These are phyloP conservation scores for Opisthocomus hoazin DNA, from an alignment of 2,113 vertebrate genomes.

Conservation along the genomic window DNA sequence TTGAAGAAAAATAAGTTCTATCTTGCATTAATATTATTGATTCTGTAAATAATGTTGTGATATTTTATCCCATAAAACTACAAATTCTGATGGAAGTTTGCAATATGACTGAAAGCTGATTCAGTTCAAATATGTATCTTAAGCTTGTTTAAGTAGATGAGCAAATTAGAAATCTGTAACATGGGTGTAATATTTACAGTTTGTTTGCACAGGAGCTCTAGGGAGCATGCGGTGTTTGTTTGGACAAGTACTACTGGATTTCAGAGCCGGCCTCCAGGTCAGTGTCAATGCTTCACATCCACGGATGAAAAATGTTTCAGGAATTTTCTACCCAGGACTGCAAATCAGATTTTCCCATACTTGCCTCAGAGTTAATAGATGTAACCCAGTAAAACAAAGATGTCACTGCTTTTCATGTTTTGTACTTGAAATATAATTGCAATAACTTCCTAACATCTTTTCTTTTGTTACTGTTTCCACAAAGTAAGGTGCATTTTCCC, in stretches of 20 bases:
- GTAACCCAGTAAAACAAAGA: background rate
- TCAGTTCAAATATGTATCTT: background rate
- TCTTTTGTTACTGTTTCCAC: background rate
- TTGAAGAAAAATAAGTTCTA: background rate
- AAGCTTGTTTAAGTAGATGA: background rate
- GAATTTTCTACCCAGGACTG: background rate
- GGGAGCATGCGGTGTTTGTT: conserved; percentile 35
- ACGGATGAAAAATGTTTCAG: background rate
- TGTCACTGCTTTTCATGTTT: background rate
- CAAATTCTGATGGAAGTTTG: background rate
- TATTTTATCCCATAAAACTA: background rate
- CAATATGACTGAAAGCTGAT: background rate
- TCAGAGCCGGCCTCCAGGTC: conserved; percentile 38
- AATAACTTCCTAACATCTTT: background rate
- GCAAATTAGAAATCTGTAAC: conserved; percentile 1
- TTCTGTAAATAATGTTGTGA: background rate
- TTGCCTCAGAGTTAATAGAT: background rate
- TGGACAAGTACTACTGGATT: conserved; percentile 58
- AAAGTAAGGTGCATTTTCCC: background rate
- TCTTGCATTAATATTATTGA: background rate
- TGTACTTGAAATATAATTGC: background rate
- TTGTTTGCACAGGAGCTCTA: conserved; percentile 22
- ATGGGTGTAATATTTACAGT: background rate
- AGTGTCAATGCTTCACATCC: background rate
- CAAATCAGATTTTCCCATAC: background rate